Conservation (phyloP, 2,113 vertebrate genomes). For the Pseudorhombus dupliciocellatus region DNA sequence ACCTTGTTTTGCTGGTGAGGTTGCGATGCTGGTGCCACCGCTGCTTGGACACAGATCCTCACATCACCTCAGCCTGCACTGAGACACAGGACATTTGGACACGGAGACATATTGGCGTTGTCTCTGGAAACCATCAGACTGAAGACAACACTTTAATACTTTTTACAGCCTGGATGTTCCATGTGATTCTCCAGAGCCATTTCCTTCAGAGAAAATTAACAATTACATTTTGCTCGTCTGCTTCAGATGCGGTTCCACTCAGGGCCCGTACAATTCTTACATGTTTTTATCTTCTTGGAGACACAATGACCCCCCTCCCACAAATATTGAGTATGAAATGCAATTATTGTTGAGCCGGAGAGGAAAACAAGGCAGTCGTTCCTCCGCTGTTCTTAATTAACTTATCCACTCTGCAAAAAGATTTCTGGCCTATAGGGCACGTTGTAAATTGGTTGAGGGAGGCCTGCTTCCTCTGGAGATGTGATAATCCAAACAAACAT, state of each 20-base stretch:
- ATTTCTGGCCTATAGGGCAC: conserved; percentile 56
- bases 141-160: neutral
- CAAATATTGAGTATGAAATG: conserved; percentile 53
- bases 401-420: conserved; percentile 65
- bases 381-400: conserved; percentile 69
- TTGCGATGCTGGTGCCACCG: too few species aligned
- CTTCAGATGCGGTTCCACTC: conserved; percentile 18
- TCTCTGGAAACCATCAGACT: too few species aligned
- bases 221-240: too few species aligned
- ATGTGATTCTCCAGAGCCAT: neutral
- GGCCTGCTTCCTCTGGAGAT: conserved; percentile 53
- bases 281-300: conserved; percentile 50
- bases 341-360: conserved; percentile 64
- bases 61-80: too few species aligned
- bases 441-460: conserved; percentile 63
- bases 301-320: conserved; percentile 52
- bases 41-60: too few species aligned
- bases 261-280: conserved; percentile 30
- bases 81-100: too few species aligned
- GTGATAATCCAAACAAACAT: conserved; percentile 65
- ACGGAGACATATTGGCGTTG: too few species aligned
- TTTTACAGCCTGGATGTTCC: neutral
- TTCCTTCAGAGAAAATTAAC: conserved; percentile 8
- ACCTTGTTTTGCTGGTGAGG: neutral
- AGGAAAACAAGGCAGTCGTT: conserved; percentile 55